These are phyloP conservation scores for Lumbricus terrestris DNA, from an alignment of 2,888 invertebrate genomes.

Conservation along the genomic window DNA sequence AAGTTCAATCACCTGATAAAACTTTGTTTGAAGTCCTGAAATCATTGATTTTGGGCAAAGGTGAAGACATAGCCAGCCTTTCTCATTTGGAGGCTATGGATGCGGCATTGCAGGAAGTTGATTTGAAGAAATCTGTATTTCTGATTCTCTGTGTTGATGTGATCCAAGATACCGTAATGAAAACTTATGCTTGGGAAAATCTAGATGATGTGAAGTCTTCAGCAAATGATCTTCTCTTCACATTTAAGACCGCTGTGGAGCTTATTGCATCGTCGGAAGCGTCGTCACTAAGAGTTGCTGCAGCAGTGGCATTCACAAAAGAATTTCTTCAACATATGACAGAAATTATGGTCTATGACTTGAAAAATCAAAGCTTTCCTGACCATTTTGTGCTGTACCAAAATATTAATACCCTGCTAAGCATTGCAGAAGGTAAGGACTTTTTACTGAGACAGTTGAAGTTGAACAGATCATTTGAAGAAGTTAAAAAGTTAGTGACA, in stretches of 20 bases:
- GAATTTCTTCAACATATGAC: neutral
- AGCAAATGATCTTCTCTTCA: neutral
- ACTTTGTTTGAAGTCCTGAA: neutral
- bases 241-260: neutral
- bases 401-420: neutral
- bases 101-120: neutral
- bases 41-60: neutral
- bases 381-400: neutral
- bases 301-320: neutral
- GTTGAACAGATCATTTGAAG: neutral
- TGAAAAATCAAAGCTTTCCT: neutral
- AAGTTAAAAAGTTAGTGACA: neutral
- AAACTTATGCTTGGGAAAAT: neutral
- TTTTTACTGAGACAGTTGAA: neutral
- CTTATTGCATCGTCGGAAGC: neutral
- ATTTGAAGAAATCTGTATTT: neutral
- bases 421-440: neutral
- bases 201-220: neutral
- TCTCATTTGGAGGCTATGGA: neutral
- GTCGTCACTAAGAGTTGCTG: neutral
- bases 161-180: neutral
- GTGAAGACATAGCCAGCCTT: neutral
- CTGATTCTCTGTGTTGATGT: conserved; percentile 14
- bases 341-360: neutral
- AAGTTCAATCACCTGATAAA: neutral